Conservation (phyloP, 2,113 vertebrate species). For the Percina caprodes region DNA sequence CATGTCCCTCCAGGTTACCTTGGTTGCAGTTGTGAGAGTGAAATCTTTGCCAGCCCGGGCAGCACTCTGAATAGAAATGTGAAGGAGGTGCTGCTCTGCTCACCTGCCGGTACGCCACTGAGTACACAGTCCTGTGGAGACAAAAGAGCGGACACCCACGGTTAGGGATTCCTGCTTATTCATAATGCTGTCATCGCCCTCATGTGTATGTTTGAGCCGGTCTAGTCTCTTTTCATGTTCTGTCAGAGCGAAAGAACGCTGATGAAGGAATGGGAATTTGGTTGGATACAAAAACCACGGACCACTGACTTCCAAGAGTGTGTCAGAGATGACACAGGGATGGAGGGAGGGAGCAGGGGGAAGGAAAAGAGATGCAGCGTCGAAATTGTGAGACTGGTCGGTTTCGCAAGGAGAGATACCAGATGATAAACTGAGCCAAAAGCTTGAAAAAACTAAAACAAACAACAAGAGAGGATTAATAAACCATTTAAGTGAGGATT, state of each 20-base stretch:
- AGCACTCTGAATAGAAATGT: slow-evolving; percentile 82
- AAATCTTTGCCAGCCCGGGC: slow-evolving; percentile 89
- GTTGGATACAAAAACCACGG: slow-evolving; percentile 34
- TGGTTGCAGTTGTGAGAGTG: slow-evolving; percentile 84
- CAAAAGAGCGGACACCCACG: slow-evolving; percentile 28
- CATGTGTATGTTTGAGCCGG: neutral
- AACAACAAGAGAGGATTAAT: neutral
- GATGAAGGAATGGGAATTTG: slow-evolving; percentile 27
- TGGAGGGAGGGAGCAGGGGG: slow-evolving; percentile 17
- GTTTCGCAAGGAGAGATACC: slow-evolving; percentile 3
- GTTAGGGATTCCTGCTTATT: slow-evolving; percentile 21
- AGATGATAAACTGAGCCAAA: slow-evolving; percentile 21
- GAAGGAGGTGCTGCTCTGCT: slow-evolving; percentile 57
- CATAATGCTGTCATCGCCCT: neutral
- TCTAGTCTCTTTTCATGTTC: slow-evolving; percentile 11
- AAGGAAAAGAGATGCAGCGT: slow-evolving; percentile 15
- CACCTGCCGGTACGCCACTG: slow-evolving; percentile 86
- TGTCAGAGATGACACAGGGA: slow-evolving; percentile 38
- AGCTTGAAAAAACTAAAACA: neutral
- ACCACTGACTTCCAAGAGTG: slow-evolving; percentile 35
- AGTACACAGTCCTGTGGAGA: slow-evolving; percentile 89
- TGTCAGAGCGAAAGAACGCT: slow-evolving; percentile 21
- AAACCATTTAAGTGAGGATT: neutral
- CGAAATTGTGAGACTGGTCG: slow-evolving; percentile 29
- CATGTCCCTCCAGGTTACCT: slow-evolving; percentile 80